These are phyloP conservation scores for Perca flavescens DNA, from an alignment of 2,113 vertebrate genomes.

Conservation along the genomic window DNA sequence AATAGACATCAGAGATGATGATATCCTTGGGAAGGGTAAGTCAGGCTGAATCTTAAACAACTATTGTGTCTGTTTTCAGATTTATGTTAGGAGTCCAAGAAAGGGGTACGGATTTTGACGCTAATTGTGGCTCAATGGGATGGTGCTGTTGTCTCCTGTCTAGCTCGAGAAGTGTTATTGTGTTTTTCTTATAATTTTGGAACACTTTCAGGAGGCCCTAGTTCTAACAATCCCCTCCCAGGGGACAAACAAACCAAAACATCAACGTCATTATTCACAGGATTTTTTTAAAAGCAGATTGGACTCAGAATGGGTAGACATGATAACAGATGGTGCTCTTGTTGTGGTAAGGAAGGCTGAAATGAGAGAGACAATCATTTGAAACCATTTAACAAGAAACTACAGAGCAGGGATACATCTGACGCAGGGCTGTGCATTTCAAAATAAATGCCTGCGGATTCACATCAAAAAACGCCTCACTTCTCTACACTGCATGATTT, in stretches of 20 bases:
- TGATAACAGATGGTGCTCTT: slow-evolving; percentile 38
- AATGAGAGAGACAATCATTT: slow-evolving; percentile 1
- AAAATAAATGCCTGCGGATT: slow-evolving; percentile 38
- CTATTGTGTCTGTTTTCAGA: not conserved
- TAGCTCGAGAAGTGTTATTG: not conserved
- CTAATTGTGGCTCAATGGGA: not conserved
- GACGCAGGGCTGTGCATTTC: slow-evolving; percentile 3
- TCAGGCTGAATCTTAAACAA: not conserved
- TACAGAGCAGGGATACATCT: slow-evolving; percentile 6
- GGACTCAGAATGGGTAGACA: slow-evolving; percentile 3
- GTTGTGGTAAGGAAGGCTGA: slow-evolving; percentile 10
- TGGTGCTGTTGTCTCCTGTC: not conserved
- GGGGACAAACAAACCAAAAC: slow-evolving; percentile 16
- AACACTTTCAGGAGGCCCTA: not conserved
- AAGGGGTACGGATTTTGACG: not conserved
- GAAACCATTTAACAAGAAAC: slow-evolving; percentile 12
- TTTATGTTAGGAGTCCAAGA: not conserved
- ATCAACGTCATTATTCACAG: slow-evolving; percentile 27
- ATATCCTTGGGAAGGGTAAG: not conserved
- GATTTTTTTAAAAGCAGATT: slow-evolving; percentile 31
- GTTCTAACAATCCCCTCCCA: not conserved
- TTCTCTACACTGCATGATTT: slow-evolving; percentile 15
- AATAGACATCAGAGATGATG: not conserved
- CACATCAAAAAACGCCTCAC: slow-evolving; percentile 8
- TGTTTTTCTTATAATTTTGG: slow-evolving; percentile 8